Evolutionary conservation across 2,797 vertebrate genomes (phyloP).

Genomic region (Morus bassanus): DNA sequence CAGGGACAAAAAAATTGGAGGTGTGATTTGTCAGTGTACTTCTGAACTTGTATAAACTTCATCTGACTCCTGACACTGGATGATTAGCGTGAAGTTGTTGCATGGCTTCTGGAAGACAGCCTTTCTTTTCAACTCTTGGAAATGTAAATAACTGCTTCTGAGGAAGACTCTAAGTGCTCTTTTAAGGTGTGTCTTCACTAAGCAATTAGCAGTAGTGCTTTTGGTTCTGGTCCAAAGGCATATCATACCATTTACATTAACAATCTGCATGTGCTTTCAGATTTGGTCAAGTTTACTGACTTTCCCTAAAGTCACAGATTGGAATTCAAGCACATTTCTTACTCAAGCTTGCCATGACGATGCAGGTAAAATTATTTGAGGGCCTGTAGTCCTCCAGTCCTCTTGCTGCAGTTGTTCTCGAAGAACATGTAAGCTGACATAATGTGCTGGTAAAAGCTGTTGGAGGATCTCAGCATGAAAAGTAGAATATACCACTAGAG

Average conservation of each 20-base stretch:
- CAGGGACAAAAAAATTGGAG: neutral
- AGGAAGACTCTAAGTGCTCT: neutral
- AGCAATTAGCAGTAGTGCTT: neutral
- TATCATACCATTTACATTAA: neutral
- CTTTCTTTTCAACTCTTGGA: neutral
- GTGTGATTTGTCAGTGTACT: neutral
- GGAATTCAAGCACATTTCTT: neutral
- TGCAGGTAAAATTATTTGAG: neutral
- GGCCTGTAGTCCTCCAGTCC: neutral
- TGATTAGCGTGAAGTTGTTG: neutral
- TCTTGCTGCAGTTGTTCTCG: neutral
- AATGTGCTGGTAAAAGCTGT: neutral
- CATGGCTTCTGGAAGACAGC: neutral
- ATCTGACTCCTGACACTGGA: neutral
- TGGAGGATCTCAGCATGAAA: neutral
- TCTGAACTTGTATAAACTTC: neutral
- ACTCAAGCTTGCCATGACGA: neutral
- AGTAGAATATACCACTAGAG: neutral
- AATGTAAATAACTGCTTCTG: neutral
- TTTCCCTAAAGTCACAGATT: neutral
- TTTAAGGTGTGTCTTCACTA: neutral
- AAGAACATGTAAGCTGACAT: neutral
- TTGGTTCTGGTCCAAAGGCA: neutral
- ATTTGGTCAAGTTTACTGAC: neutral
- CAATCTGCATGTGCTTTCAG: neutral